phyloP scores from a whole-genome alignment of 2,797 vertebrate genomes.

The Manis javanica region DNA sequence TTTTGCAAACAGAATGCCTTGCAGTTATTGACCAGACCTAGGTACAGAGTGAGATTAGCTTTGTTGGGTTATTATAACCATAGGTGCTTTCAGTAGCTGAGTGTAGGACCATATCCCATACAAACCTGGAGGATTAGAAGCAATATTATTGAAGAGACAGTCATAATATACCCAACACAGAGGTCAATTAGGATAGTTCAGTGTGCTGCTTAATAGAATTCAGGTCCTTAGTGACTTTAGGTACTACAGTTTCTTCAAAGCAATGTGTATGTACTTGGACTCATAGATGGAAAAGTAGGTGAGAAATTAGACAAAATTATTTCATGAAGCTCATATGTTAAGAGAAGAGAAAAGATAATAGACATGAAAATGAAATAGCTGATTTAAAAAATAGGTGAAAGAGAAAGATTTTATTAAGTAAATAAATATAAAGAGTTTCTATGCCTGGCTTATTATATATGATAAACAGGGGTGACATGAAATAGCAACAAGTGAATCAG shows the following conservation, averaged over 20 bases:
- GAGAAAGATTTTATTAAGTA: neutral
- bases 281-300: neutral
- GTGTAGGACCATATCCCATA: neutral
- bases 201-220: neutral
- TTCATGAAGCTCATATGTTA: neutral
- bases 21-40: neutral
- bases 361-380: neutral
- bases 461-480: neutral
- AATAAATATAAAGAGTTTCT: neutral
- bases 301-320: neutral
- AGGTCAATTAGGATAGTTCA: neutral
- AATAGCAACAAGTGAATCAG: neutral
- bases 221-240: neutral
- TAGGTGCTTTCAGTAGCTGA: neutral
- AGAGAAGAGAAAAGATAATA: neutral
- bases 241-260: neutral
- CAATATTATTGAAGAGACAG: neutral
- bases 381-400: neutral
- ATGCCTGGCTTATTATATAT: neutral
- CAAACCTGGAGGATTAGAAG: neutral
- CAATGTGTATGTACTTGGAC: neutral
- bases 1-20: neutral
- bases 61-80: neutral
- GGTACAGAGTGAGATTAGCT: neutral
- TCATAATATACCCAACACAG: neutral